These are phyloP conservation scores for Drosophila miranda DNA, from an alignment of 1,140 invertebrate species.

Conservation along the genomic window DNA sequence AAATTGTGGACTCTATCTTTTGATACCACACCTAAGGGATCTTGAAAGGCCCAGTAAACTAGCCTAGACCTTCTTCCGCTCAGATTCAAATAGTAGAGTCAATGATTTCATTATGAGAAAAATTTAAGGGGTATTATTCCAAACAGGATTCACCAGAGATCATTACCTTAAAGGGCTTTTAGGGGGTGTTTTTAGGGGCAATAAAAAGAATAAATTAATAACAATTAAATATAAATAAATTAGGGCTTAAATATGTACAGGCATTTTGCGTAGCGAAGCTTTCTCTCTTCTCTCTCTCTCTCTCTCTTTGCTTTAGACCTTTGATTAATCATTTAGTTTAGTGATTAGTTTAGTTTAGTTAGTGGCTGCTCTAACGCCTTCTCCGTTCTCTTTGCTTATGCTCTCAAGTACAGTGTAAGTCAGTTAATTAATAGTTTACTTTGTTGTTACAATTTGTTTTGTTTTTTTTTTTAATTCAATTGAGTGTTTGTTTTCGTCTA, in stretches of 20 bases:
- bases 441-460: slow-evolving; percentile 21
- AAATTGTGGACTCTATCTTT: too few species aligned
- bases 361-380: slow-evolving; percentile 12
- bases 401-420: slow-evolving; percentile 50
- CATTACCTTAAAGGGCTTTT: too few species aligned
- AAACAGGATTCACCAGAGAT: too few species aligned
- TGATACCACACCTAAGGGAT: too few species aligned
- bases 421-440: slow-evolving; percentile 35
- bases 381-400: slow-evolving; percentile 19
- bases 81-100: too few species aligned
- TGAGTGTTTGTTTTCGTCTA: slow-evolving; percentile 36
- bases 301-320: slow-evolving; percentile 10
- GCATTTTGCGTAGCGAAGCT: slow-evolving; percentile 74
- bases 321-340: slow-evolving; percentile 32
- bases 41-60: too few species aligned
- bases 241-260: slow-evolving; percentile 70
- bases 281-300: slow-evolving; percentile 2
- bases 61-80: too few species aligned
- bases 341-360: slow-evolving; percentile 35
- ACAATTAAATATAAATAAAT: slow-evolving; percentile 25
- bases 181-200: too few species aligned
- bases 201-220: slow-evolving; percentile 15
- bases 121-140: too few species aligned
- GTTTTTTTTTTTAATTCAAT: slow-evolving; percentile 32
- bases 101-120: too few species aligned